Evolutionary conservation across 1,140 invertebrate genomes (phyloP).

Genomic region (Bombus breviceps): DNA sequence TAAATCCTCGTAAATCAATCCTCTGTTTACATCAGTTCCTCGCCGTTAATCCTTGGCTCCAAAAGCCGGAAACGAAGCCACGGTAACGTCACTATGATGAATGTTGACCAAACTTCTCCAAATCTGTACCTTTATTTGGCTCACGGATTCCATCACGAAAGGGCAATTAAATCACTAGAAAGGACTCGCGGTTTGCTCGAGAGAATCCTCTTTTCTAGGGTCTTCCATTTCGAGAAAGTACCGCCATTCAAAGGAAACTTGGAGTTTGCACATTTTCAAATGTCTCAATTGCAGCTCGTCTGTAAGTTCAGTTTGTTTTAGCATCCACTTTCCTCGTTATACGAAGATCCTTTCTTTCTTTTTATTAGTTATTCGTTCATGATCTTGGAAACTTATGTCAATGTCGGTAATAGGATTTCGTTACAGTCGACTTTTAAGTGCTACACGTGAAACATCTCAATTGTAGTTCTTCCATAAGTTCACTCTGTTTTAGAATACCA

Average conservation of each 20-base stretch:
- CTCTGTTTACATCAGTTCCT: constrained; percentile 56
- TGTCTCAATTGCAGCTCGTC: background rate
- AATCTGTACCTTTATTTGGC: background rate
- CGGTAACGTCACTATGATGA: constrained; percentile 32
- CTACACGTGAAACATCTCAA: too few species aligned
- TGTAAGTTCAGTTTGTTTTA: background rate
- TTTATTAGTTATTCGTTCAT: background rate
- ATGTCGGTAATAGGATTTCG: too few species aligned
- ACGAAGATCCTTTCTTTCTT: background rate
- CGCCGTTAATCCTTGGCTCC: constrained; percentile 45
- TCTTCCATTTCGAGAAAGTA: background rate
- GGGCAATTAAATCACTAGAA: constrained; percentile 18
- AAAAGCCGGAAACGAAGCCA: constrained; percentile 15
- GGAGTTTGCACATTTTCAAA: background rate
- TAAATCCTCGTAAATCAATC: constrained; percentile 60
- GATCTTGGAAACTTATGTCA: background rate
- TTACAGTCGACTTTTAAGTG: too few species aligned
- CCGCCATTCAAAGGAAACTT: background rate
- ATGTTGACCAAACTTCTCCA: constrained; percentile 50
- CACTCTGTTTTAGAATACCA: too few species aligned
- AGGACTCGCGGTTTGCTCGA: too few species aligned
- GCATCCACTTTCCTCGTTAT: background rate
- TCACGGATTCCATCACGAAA: background rate
- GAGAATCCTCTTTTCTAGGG: background rate
- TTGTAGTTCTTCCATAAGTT: too few species aligned